A percentile compares a stretch with the other conserved stretches of the same genome.
Conservation (phyloP, 2,797 vertebrate species). For the Arrhamphus sclerolepis region DNA sequence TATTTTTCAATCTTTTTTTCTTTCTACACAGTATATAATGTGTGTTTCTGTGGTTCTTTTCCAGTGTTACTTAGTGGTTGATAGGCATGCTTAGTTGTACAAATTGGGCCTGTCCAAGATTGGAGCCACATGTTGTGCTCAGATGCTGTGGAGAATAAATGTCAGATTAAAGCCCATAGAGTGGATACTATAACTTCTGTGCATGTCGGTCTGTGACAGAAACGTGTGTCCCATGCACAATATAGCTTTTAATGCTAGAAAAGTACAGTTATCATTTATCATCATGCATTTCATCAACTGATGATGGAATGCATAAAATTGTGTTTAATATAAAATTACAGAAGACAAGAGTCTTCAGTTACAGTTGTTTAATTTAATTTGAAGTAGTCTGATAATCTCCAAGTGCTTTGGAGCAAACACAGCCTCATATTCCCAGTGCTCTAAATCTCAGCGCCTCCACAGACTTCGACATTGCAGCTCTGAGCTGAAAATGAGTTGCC, state of each 20-base stretch:
- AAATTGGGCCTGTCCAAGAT: constrained; percentile 50
- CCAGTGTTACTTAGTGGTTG: constrained; percentile 53
- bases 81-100: constrained; percentile 56
- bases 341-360: constrained; percentile 1
- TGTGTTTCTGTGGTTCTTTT: constrained; percentile 50
- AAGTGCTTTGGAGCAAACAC: not conserved
- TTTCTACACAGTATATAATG: constrained; percentile 14
- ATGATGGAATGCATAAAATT: constrained; percentile 8
- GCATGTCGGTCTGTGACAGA: constrained; percentile 6
- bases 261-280: constrained; percentile 5
- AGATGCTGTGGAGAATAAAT: constrained; percentile 28
- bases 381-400: constrained; percentile 3
- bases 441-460: constrained; percentile 26
- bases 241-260: too few relatives aligned
- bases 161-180: constrained; percentile 25
- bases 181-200: constrained; percentile 16
- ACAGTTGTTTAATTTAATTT: constrained; percentile 16
- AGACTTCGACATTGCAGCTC: constrained; percentile 41
- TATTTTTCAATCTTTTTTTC: constrained; percentile 34
- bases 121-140: constrained; percentile 48
- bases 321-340: not conserved
- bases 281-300: too few relatives aligned
- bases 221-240: constrained; percentile 1
- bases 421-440: constrained; percentile 4
- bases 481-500: constrained; percentile 67